Conservation (phyloP, 2,797 vertebrate species). For the Oryzias dopingdopingensis region DNA sequence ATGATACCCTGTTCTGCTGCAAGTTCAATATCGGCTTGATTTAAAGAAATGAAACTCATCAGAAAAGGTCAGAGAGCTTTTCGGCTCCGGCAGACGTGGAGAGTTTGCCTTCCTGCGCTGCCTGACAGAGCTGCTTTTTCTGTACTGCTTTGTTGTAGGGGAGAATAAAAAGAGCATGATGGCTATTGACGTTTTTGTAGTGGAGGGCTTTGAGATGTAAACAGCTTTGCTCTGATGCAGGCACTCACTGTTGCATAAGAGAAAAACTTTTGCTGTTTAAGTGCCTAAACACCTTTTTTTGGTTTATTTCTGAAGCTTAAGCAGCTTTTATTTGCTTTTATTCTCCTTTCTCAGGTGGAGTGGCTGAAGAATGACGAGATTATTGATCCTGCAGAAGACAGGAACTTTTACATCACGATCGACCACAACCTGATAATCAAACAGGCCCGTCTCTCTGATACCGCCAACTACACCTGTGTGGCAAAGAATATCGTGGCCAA, state of each 20-base stretch:
- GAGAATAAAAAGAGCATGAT: slow-evolving; percentile 64
- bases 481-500: slow-evolving; percentile 98
- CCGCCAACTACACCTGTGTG: slow-evolving; percentile 96
- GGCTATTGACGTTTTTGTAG: slow-evolving; percentile 70
- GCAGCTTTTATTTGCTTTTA: slow-evolving; percentile 12
- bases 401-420: slow-evolving; percentile 98
- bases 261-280: slow-evolving; percentile 40
- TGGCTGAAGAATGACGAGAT: slow-evolving; percentile 98
- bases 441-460: slow-evolving; percentile 95
- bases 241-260: slow-evolving; percentile 46
- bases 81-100: slow-evolving; percentile 51
- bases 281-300: slow-evolving; percentile 19
- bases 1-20: slow-evolving; percentile 46
- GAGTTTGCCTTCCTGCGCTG: slow-evolving; percentile 46
- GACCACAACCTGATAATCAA: slow-evolving; percentile 99
- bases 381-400: slow-evolving; percentile 92
- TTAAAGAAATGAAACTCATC: slow-evolving; percentile 62
- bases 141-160: slow-evolving; percentile 56
- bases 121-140: slow-evolving; percentile 37
- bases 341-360: slow-evolving; percentile 83
- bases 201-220: slow-evolving; percentile 56
- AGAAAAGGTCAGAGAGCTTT: slow-evolving; percentile 68
- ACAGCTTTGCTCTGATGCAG: slow-evolving; percentile 46
- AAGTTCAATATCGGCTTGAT: slow-evolving; percentile 66
- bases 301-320: slow-evolving; percentile 17